phyloP scores from a whole-genome alignment of 2,888 invertebrate genomes.

The Drosophila pegasa region DNA sequence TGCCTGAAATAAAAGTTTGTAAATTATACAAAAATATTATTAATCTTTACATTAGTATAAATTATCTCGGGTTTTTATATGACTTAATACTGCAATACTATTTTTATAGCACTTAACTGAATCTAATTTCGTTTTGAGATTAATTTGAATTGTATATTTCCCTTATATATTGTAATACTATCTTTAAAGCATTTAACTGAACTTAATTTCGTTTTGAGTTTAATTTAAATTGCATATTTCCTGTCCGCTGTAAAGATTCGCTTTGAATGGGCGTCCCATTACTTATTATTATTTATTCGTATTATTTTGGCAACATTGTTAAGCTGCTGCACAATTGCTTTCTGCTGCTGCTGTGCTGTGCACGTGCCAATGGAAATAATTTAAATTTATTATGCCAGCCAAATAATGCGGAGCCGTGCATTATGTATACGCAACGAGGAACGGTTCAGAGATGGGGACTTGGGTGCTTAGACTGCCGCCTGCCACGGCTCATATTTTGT shows the following conservation, averaged over 20 bases:
- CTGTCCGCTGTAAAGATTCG: background rate
- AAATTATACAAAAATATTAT: too few species aligned
- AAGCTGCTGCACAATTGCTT: slow-evolving; percentile 16
- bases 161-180: too few species aligned
- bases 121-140: too few species aligned
- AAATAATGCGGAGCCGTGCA: slow-evolving; percentile 30
- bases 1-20: too few species aligned
- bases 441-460: background rate
- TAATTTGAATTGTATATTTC: too few species aligned
- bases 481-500: slow-evolving; percentile 44
- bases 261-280: background rate
- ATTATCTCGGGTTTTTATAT: too few species aligned
- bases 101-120: too few species aligned
- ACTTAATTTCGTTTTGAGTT: background rate
- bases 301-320: slow-evolving; percentile 19
- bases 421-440: slow-evolving; percentile 54
- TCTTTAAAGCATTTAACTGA: background rate
- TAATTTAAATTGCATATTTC: background rate
- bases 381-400: slow-evolving; percentile 52
- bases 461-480: background rate
- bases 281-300: slow-evolving; percentile 13
- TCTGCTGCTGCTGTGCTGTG: slow-evolving; percentile 5
- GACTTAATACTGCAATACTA: too few species aligned
- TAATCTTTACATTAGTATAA: too few species aligned
- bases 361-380: slow-evolving; percentile 55